Conservation (phyloP, 1,140 invertebrate genomes). For the Macrotrachela quadricornifera region DNA sequence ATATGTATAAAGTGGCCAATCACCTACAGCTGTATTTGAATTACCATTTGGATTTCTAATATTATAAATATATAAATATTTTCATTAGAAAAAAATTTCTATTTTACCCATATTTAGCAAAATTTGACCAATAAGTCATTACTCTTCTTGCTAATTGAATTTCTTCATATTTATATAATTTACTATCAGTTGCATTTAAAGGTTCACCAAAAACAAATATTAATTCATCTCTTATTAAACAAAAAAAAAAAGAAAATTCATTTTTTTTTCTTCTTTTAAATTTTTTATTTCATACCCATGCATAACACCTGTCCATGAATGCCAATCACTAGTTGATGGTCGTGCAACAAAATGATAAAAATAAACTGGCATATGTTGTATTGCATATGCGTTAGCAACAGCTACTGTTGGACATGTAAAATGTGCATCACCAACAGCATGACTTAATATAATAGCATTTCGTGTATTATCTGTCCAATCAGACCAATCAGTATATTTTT, state of each 20-base stretch:
- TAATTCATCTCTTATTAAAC: constrained; percentile 41
- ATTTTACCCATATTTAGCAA: constrained; percentile 64
- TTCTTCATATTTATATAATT: constrained; percentile 45
- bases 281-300: neutral
- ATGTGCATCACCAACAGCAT: constrained; percentile 55
- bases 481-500: too few species aligned
- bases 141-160: constrained; percentile 53
- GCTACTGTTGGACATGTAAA: constrained; percentile 87
- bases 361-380: constrained; percentile 50
- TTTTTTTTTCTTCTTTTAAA: too few species aligned
- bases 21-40: too few species aligned
- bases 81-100: neutral
- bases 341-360: constrained; percentile 83
- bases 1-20: too few species aligned
- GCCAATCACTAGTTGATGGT: neutral
- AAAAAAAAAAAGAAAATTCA: too few species aligned
- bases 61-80: too few species aligned
- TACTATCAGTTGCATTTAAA: constrained; percentile 43
- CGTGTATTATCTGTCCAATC: too few species aligned
- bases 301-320: constrained; percentile 5
- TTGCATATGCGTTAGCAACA: constrained; percentile 64
- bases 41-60: too few species aligned
- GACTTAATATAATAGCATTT: too few species aligned
- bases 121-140: constrained; percentile 68
- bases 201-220: constrained; percentile 75